phyloP scores from a whole-genome alignment of 2,888 invertebrate species.

The Abrostola triplasia region DNA sequence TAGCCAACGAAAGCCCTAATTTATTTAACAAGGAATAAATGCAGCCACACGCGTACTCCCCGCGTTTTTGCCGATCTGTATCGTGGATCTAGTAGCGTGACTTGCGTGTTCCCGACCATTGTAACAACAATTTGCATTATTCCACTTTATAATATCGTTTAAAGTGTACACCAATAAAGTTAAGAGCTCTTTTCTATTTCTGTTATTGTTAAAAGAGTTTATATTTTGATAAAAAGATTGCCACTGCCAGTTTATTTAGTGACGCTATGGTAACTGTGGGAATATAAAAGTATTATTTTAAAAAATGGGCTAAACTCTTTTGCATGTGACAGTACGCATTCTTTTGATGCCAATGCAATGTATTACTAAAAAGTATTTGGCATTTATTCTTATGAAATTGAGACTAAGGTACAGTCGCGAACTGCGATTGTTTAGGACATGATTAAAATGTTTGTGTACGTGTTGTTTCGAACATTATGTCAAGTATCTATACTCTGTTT shows the following conservation, averaged over 20 bases:
- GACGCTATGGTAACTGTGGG: background rate
- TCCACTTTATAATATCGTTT: conserved; percentile 36
- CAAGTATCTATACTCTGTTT: conserved; percentile 15
- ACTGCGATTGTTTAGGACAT: conserved; percentile 28
- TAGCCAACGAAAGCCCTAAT: conserved; percentile 6
- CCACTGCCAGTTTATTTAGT: conserved; percentile 5
- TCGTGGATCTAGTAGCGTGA: conserved; percentile 58
- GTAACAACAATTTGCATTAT: conserved; percentile 48
- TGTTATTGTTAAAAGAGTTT: conserved; percentile 3
- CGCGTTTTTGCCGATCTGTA: conserved; percentile 39
- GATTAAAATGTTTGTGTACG: conserved; percentile 36
- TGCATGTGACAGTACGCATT: conserved; percentile 61
- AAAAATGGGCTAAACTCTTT: conserved; percentile 50
- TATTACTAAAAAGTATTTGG: conserved; percentile 60
- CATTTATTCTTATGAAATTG: conserved; percentile 71
- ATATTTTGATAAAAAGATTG: conserved; percentile 2
- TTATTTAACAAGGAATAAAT: conserved; percentile 32
- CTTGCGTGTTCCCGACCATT: conserved; percentile 32
- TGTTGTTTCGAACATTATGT: conserved; percentile 36
- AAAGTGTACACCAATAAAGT: conserved; percentile 33
- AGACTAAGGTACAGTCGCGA: conserved; percentile 57
- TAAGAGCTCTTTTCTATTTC: conserved; percentile 28
- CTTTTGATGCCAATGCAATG: conserved; percentile 61
- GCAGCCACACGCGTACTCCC: conserved; percentile 24
- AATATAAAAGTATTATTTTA: conserved; percentile 1